These are phyloP conservation scores for Fragum fragum DNA, from an alignment of 2,888 invertebrate genomes.

Conservation along the genomic window DNA sequence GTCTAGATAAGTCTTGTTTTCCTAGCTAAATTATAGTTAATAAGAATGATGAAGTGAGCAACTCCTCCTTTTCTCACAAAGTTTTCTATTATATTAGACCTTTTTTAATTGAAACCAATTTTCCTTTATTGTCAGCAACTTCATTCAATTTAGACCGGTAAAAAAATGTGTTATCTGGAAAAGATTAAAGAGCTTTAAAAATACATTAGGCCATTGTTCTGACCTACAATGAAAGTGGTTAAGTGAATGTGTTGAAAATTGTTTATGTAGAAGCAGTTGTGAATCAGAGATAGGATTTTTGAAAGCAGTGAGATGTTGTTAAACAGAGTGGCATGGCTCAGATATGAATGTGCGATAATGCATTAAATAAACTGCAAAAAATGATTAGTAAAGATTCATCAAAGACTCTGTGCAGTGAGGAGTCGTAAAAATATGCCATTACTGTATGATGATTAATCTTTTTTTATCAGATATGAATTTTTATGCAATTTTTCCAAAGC, in stretches of 20 bases:
- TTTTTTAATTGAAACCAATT: no score
- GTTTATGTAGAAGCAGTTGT: background rate
- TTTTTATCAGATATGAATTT: constrained; percentile 1
- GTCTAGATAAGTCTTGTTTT: no score
- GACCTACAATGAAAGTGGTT: no score
- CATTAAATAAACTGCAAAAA: constrained; percentile 4
- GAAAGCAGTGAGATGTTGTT: background rate
- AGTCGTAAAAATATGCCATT: constrained; percentile 19
- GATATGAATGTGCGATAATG: constrained; percentile 18
- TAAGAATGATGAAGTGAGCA: no score
- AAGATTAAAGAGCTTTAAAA: no score
- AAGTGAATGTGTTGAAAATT: background rate
- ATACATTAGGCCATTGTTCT: no score
- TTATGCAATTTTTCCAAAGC: constrained; percentile 11
- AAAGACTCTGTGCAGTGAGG: constrained; percentile 9
- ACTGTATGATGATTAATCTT: constrained; percentile 4
- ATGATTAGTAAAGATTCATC: background rate
- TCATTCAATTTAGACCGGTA: no score
- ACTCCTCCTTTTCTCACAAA: no score
- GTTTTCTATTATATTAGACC: no score
- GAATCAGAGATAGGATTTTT: background rate
- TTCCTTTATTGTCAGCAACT: no score
- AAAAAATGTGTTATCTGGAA: no score
- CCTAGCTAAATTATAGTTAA: no score
- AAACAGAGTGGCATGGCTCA: background rate